These are phyloP conservation scores for Brachionichthys hirsutus DNA, from an alignment of 2,113 vertebrate genomes.

Conservation along the genomic window DNA sequence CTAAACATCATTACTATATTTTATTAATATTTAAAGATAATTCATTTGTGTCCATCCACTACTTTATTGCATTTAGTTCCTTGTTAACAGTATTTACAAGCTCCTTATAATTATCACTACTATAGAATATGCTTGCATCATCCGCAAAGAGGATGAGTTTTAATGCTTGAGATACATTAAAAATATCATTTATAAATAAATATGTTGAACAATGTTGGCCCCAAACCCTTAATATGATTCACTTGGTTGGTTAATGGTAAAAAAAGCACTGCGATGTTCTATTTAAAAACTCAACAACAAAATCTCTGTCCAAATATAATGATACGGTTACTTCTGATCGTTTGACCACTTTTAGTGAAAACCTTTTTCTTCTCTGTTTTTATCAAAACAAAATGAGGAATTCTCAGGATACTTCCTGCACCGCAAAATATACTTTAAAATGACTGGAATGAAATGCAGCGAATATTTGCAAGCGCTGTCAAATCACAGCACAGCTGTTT, in stretches of 20 bases:
- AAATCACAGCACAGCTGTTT: not conserved
- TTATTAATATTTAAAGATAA: no score
- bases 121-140: no score
- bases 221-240: conserved; percentile 35
- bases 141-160: no score
- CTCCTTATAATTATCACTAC: no score
- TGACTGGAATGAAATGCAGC: not conserved
- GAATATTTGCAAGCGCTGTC: not conserved
- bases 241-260: conserved; percentile 44
- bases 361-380: not conserved
- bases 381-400: conserved; percentile 8
- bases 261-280: conserved; percentile 24
- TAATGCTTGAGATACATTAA: no score
- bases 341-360: not conserved
- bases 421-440: conserved; percentile 4
- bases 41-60: no score
- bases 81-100: no score
- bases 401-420: not conserved
- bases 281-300: conserved; percentile 42
- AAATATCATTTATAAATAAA: no score
- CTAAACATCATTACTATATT: no score
- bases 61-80: no score
- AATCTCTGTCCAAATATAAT: conserved; percentile 35
- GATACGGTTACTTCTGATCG: conserved; percentile 19
- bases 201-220: no score